phyloP scores from a whole-genome alignment of 2,888 invertebrate genomes.

The Apodemia hepburni region DNA sequence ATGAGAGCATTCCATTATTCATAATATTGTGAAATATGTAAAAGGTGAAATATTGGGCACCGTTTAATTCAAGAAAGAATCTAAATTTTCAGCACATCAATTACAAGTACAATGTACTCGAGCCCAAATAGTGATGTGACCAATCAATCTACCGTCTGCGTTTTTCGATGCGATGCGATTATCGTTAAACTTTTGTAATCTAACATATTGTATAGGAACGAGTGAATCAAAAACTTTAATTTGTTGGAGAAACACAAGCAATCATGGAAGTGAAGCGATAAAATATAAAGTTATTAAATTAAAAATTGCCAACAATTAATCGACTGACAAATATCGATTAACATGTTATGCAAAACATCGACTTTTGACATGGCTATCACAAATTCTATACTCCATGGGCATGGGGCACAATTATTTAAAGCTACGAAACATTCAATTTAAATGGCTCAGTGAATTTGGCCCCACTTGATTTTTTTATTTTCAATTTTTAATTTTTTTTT shows the following conservation, averaged over 20 bases:
- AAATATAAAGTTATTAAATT: background rate
- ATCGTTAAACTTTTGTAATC: constrained; percentile 33
- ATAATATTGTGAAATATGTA: constrained; percentile 47
- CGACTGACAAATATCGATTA: background rate
- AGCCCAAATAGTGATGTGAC: constrained; percentile 45
- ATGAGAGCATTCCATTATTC: constrained; percentile 86
- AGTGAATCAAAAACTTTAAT: constrained; percentile 39
- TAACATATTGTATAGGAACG: constrained; percentile 38
- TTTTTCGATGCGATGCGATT: background rate
- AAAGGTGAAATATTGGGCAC: constrained; percentile 41
- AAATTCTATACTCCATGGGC: too few species aligned
- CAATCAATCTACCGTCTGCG: constrained; percentile 31
- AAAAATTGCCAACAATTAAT: background rate
- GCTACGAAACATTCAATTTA: too few species aligned
- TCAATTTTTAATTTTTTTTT: too few species aligned
- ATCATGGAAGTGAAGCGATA: background rate
- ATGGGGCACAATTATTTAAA: too few species aligned
- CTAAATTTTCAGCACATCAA: constrained; percentile 40
- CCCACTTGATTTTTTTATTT: too few species aligned
- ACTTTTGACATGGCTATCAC: background rate
- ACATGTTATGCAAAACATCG: background rate
- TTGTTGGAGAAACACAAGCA: background rate
- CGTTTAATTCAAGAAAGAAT: constrained; percentile 49
- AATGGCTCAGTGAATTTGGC: too few species aligned
- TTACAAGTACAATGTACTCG: constrained; percentile 30